Evolutionary conservation across 2,113 vertebrate species (phyloP).

Genomic region (Eulacestoma nigropectus): DNA sequence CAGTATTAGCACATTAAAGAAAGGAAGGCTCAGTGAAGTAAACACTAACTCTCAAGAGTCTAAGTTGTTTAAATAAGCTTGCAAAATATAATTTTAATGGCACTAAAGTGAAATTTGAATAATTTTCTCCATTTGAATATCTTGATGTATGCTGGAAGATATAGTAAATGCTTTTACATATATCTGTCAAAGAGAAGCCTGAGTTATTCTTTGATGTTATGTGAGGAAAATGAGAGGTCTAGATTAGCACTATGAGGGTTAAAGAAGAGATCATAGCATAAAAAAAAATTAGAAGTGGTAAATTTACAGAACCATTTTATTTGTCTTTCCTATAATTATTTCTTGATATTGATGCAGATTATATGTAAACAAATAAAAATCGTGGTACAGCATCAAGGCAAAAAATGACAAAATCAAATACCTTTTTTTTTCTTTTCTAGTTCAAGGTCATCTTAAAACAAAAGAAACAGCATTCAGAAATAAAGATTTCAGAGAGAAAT

Average conservation of each 20-base stretch:
- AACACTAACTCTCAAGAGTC: neutral
- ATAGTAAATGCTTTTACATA: neutral
- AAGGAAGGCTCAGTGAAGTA: neutral
- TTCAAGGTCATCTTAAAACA: neutral
- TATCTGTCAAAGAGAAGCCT: neutral
- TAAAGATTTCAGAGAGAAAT: neutral
- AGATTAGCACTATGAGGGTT: neutral
- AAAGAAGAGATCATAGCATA: neutral
- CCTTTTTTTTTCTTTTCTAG: neutral
- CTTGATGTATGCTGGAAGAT: neutral
- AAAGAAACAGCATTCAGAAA: neutral
- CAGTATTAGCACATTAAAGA: neutral
- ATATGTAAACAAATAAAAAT: neutral
- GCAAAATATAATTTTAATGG: neutral
- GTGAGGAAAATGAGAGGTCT: neutral
- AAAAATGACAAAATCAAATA: neutral
- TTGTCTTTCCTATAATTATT: neutral
- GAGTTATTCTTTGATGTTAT: neutral
- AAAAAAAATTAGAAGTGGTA: neutral
- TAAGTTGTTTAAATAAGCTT: neutral
- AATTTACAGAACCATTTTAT: neutral
- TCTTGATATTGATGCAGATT: neutral
- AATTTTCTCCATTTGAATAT: neutral
- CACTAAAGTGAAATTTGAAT: neutral
- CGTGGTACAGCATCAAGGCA: neutral